Percentiles rank a stretch among this genome's conserved stretches.
These are phyloP conservation scores for Charaxes varanes DNA, from an alignment of 1,140 invertebrate species.

Conservation along the genomic window DNA sequence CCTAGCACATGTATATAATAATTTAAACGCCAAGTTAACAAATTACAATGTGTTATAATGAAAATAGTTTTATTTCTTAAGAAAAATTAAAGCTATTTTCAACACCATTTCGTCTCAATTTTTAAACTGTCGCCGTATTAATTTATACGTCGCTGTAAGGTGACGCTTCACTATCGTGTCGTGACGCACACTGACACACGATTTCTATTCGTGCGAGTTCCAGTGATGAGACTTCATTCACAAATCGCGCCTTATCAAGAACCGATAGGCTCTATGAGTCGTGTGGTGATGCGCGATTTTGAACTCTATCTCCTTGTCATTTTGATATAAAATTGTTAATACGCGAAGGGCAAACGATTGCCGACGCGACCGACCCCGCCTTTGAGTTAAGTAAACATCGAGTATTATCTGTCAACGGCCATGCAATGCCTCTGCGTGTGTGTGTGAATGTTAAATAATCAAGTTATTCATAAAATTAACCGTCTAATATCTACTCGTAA, in stretches of 20 bases:
- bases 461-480: slow-evolving; percentile 63
- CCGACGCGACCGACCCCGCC: slow-evolving; percentile 48
- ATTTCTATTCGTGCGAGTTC: slow-evolving; percentile 48
- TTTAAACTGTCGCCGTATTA: no score
- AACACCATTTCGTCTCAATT: no score
- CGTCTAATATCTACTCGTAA: slow-evolving; percentile 43
- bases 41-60: no score
- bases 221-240: slow-evolving; percentile 70
- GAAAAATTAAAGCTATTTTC: no score
- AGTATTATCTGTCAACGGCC: slow-evolving; percentile 73
- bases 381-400: slow-evolving; percentile 72
- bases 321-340: slow-evolving; percentile 37
- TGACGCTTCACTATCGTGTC: slow-evolving; percentile 14
- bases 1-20: no score
- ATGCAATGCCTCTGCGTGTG: slow-evolving; percentile 44
- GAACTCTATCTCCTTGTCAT: slow-evolving; percentile 39
- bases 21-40: no score
- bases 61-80: no score
- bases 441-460: slow-evolving; percentile 53
- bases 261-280: slow-evolving; percentile 45
- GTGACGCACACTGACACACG: slow-evolving; percentile 40
- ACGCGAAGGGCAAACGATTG: slow-evolving; percentile 24
- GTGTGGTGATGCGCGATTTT: slow-evolving; percentile 30
- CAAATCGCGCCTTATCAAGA: slow-evolving; percentile 46
- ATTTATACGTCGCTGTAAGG: slow-evolving; percentile 20